Evolutionary conservation across 92 coral and sea anemone genomes (phyloP), one percentile per base, ranked within the genome.

Genomic region (Actinostola sp.): DNA sequence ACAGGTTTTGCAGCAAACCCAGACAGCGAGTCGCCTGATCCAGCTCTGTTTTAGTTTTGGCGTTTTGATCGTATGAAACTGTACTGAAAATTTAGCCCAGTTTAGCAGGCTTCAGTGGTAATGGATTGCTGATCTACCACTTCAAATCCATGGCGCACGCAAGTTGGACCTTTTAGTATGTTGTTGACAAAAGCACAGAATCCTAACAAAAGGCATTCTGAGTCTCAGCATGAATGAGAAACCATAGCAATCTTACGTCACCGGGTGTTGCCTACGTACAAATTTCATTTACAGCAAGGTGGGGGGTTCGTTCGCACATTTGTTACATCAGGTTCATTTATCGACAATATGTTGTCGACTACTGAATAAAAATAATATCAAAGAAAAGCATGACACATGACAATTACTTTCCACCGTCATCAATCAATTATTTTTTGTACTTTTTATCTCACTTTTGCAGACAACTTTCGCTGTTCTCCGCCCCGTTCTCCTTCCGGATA

Each of bases 21-120:
- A 70, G 76, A 70, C 66, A 21, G 76, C 76, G 65, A 56, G 76
- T 53, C 76, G 65, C 65, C 52, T 6, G 45, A 39, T 7, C 14
- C 45, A 7, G 45, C 14, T 39, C 45, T 39, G 7, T 39, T 39
- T 39, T 39, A 7, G 7, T 14, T 39, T 39, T 14, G 45, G 8
- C 14, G 7, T 39, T 39, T 39, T 39, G 45, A 39, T 39, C 45
- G n/a, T n/a, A n/a, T n/a, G n/a, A n/a, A n/a, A n/a, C n/a, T n/a
- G n/a, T n/a, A n/a, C n/a, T n/a, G n/a, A n/a, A n/a, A n/a, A n/a
- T n/a, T n/a, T n/a, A n/a, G n/a, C n/a, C n/a, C n/a, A n/a, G n/a
- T n/a, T n/a, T n/a, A n/a, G n/a, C n/a, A n/a, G n/a, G n/a, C n/a
- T n/a, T n/a, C n/a, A n/a, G n/a, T n/a, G n/a, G n/a, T n/a, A n/a